These are phyloP conservation scores for Microcebus ravelobensis DNA, from an alignment of 2,113 vertebrate species.

Conservation along the genomic window DNA sequence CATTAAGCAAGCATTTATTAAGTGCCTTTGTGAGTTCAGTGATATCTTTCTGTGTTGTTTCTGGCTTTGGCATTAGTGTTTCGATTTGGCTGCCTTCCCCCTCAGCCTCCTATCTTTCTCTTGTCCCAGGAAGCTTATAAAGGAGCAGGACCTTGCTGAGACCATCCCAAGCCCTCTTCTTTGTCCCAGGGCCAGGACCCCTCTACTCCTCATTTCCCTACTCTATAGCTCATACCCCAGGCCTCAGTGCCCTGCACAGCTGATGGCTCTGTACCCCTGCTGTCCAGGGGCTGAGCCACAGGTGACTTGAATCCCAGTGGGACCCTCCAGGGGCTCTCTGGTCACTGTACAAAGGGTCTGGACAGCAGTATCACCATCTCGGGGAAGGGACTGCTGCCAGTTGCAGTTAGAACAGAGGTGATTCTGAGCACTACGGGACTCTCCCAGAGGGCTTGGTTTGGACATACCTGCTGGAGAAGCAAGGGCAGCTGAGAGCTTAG, in stretches of 20 bases:
- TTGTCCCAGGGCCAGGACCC: neutral
- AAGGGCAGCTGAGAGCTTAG: neutral
- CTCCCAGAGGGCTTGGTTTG: neutral
- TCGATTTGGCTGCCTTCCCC: neutral
- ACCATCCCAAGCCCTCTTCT: neutral
- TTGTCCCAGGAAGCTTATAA: neutral
- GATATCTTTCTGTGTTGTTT: neutral
- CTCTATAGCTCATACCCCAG: neutral
- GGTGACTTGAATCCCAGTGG: neutral
- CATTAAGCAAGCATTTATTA: slow-evolving; percentile 13
- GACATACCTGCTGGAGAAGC: rapidly evolving
- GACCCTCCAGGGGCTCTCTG: neutral
- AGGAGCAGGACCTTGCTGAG: neutral
- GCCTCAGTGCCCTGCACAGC: neutral
- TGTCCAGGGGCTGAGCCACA: neutral
- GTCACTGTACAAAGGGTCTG: neutral
- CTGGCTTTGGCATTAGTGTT: neutral
- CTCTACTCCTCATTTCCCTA: neutral
- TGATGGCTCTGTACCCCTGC: neutral
- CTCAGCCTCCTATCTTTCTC: neutral
- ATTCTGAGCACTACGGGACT: neutral
- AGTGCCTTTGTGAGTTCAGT: slow-evolving; percentile 59
- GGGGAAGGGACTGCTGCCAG: neutral
- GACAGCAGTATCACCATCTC: neutral
- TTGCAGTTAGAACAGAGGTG: too few species aligned